phyloP scores from a whole-genome alignment of 2,888 invertebrate genomes.

The Nesidiocoris tenuis region DNA sequence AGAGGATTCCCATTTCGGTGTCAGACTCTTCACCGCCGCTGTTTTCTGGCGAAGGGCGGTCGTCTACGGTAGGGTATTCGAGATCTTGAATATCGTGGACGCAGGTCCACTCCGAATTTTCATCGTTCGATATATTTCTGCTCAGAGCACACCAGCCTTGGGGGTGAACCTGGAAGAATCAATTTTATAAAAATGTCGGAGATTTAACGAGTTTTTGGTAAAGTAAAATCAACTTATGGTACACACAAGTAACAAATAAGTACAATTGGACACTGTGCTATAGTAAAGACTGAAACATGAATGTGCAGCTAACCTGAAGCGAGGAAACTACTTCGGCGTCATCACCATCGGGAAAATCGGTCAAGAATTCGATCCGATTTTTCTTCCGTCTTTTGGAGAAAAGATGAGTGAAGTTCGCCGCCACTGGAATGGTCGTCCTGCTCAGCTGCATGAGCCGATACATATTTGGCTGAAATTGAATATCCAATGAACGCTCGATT shows the following conservation, averaged over 20 bases:
- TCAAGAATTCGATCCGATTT: conserved; percentile 86
- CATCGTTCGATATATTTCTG: conserved; percentile 81
- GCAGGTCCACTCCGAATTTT: conserved; percentile 90
- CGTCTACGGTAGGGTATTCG: conserved; percentile 42
- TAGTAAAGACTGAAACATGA: background rate
- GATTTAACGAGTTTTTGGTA: background rate
- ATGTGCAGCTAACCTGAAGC: conserved; percentile 62
- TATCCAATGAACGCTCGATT: no score
- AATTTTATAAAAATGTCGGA: background rate
- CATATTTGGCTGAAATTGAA: conserved; percentile 72
- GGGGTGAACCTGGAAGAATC: conserved; percentile 70
- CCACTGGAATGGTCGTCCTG: conserved; percentile 76
- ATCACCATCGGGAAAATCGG: conserved; percentile 82
- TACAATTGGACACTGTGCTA: background rate
- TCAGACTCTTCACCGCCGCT: conserved; percentile 46
- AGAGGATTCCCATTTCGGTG: conserved; percentile 36
- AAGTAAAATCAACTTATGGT: background rate
- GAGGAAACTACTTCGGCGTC: conserved; percentile 90
- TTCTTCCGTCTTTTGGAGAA: conserved; percentile 71
- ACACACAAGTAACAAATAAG: background rate
- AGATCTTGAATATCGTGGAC: conserved; percentile 86
- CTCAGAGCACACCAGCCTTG: conserved; percentile 87
- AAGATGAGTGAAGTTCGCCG: conserved; percentile 76
- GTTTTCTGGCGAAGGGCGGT: conserved; percentile 39
- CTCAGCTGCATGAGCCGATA: conserved; percentile 87